These are phyloP conservation scores for Alosa alosa DNA, from an alignment of 2,113 vertebrate species.

Conservation along the genomic window DNA sequence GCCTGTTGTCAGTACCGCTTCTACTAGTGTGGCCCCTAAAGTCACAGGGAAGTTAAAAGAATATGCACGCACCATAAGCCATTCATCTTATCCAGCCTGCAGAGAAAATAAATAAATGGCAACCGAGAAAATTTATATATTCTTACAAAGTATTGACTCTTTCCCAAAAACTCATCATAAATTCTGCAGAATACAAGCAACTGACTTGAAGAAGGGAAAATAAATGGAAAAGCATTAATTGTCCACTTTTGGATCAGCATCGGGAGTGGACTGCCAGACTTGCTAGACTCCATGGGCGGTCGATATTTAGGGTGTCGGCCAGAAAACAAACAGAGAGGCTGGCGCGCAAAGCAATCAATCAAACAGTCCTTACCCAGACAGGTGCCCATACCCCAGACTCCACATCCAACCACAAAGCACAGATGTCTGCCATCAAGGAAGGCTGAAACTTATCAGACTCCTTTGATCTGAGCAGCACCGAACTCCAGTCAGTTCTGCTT, in stretches of 20 bases:
- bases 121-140: not conserved
- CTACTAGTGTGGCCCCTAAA: not conserved
- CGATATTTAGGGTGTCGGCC: not conserved
- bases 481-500: not conserved
- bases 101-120: not conserved
- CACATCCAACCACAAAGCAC: not conserved
- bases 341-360: not conserved
- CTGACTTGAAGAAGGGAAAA: not conserved
- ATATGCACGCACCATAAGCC: not conserved
- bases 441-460: not conserved
- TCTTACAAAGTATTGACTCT: not conserved
- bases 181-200: not conserved
- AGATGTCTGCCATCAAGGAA: not conserved
- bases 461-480: not conserved
- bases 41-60: not conserved
- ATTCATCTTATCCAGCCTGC: not conserved
- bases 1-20: not conserved
- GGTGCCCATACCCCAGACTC: not conserved
- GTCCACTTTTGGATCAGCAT: slow-evolving; percentile 27
- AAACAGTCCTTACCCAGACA: not conserved
- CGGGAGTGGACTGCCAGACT: not conserved
- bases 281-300: not conserved
- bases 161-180: not conserved
- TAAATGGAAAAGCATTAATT: slow-evolving; percentile 1
- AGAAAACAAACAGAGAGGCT: not conserved